These are phyloP conservation scores for Thymelicus sylvestris DNA, from an alignment of 2,888 invertebrate genomes.

Conservation along the genomic window DNA sequence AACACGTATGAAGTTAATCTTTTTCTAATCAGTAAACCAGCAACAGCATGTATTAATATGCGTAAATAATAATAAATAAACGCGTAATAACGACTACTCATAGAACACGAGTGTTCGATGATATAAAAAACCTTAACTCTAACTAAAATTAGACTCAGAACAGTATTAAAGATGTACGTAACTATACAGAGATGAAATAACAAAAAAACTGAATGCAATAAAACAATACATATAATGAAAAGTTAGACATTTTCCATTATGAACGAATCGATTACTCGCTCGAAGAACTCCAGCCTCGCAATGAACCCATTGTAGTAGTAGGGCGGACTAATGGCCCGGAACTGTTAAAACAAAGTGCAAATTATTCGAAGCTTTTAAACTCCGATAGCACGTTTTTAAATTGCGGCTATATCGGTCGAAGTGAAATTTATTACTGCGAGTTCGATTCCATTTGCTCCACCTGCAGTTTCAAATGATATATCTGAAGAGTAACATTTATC, in stretches of 20 bases:
- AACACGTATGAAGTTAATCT: no score
- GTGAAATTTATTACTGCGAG: constrained; percentile 35
- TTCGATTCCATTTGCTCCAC: constrained; percentile 34
- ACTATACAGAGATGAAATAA: no score
- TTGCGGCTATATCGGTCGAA: constrained; percentile 37
- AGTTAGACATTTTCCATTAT: constrained; percentile 10
- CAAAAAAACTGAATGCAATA: not conserved
- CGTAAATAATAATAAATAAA: no score
- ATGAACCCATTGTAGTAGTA: constrained; percentile 90
- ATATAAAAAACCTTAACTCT: no score
- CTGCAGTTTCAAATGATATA: constrained; percentile 26
- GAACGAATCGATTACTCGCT: constrained; percentile 56
- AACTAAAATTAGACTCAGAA: no score
- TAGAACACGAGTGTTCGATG: no score
- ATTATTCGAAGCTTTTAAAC: constrained; percentile 38
- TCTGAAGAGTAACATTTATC: constrained; percentile 42
- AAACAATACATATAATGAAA: constrained; percentile 12
- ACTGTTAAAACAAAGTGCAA: constrained; percentile 66
- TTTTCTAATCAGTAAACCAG: no score
- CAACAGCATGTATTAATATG: no score
- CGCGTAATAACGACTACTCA: no score
- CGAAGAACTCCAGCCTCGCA: constrained; percentile 86
- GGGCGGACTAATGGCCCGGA: constrained; percentile 87
- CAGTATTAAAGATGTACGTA: no score
- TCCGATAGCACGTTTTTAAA: constrained; percentile 37